Evolutionary conservation across 2,113 vertebrate genomes (phyloP), one percentile per base, ranked within the genome.

Genomic region (Rhodinocichla rosea): DNA sequence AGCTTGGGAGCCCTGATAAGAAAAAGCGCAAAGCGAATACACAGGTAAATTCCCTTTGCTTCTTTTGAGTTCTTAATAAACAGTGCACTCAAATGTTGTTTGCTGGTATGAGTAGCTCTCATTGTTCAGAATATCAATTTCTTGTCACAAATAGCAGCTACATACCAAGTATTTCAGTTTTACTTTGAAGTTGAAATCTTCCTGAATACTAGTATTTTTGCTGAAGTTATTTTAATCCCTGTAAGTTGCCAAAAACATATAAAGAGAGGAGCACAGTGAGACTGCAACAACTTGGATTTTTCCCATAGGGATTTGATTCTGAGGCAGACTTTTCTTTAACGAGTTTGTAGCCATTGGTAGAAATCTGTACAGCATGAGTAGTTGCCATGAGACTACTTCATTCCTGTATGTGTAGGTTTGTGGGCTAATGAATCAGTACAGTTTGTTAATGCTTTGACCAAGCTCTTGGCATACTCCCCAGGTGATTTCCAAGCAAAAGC

Each of bases 1-100:
- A 98, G 11, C 97, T 98, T 69, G 98, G 98, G 95, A 98, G 98
- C 93, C 98, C 98, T 15, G 98, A 99, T 94, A 99, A 99, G 97
- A 99, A 99, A 97, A 99, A 98, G 79, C 98, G 98, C 95, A 99
- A 98, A 96, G 92, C 97, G 50, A 98, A 96, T 45, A 65, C 97
- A 44, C 98, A 98, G 98, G 98, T 99, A 98, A 97, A 77, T 83
- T 86, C 52, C 32, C 32, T 90, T 83, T 52, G 47, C 15, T 90
- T 83, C 47, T 73, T 84, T 47, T 57, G 30, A 56, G 63, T 80
- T 90, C 32, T 59, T 40, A 53, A 52, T 63, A 55, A 77, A 35
- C 15, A 24, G 44, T 7, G 30, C 30, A 27, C 18, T 88, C 18
- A 7, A 24, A 55, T 83, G 33, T 45, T 56, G 11, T 87, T 87